These are phyloP conservation scores for Eristalis intricaria DNA, from an alignment of 2,888 invertebrate genomes.

Conservation along the genomic window DNA sequence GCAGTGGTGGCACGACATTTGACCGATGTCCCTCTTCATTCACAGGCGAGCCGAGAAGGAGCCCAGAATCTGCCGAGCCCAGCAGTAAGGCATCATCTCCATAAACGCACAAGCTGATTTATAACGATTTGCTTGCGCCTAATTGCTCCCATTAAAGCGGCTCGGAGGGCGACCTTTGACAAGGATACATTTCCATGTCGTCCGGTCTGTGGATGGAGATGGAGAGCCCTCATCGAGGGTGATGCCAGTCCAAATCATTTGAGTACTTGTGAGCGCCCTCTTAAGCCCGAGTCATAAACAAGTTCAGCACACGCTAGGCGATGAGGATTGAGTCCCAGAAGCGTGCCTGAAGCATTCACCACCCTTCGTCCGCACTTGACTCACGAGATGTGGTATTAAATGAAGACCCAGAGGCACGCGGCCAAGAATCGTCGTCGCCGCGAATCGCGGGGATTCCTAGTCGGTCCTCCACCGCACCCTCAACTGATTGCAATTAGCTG, in stretches of 20 bases:
- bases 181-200: neutral
- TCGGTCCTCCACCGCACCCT: neutral
- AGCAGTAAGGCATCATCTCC: neutral
- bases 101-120: neutral
- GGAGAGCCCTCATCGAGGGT: neutral
- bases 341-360: neutral
- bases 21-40: neutral
- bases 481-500: constrained; percentile 35
- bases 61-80: neutral
- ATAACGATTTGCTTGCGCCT: neutral
- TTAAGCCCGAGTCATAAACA: neutral
- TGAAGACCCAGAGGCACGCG: neutral
- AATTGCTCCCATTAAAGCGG: neutral
- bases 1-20: neutral
- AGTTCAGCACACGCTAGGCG: neutral
- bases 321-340: too few species aligned
- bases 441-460: neutral
- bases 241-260: neutral
- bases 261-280: neutral
- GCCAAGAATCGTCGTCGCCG: too few species aligned
- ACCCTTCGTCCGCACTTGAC: neutral
- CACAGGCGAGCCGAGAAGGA: neutral
- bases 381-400: too few species aligned
- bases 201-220: neutral
- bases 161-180: neutral